These are phyloP conservation scores for Oreochromis mossambicus DNA, from an alignment of 2,797 vertebrate genomes.

Conservation along the genomic window DNA sequence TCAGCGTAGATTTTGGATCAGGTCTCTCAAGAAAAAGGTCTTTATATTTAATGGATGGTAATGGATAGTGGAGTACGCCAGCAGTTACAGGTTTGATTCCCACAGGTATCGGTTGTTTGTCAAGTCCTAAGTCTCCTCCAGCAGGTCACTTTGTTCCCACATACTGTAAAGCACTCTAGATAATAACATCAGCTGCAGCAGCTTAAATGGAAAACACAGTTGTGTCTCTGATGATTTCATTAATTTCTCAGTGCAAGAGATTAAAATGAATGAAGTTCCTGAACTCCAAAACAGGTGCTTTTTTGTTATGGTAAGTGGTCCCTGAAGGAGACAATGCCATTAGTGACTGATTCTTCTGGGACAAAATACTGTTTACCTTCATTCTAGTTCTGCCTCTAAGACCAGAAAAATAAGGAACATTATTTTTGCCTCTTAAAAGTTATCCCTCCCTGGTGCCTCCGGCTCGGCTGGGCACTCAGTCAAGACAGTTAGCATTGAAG, in stretches of 20 bases:
- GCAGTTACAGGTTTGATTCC: neutral
- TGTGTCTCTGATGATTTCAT: constrained; percentile 66
- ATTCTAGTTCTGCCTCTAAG: constrained; percentile 12
- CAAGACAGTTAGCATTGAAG: constrained; percentile 19
- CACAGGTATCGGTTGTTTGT: neutral
- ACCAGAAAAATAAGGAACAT: neutral
- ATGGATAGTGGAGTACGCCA: neutral
- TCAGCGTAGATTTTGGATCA: neutral
- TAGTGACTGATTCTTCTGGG: constrained; percentile 44
- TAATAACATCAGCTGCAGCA: constrained; percentile 40
- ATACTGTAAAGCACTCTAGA: constrained; percentile 26
- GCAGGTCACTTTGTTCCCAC: neutral
- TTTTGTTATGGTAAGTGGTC: constrained; percentile 58
- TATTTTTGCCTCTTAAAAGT: constrained; percentile 35
- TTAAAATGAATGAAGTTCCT: constrained; percentile 59
- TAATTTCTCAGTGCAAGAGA: constrained; percentile 53
- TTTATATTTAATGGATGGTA: neutral
- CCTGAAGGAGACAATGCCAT: constrained; percentile 52
- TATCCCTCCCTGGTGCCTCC: constrained; percentile 9
- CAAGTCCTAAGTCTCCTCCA: constrained; percentile 17
- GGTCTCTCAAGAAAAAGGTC: neutral
- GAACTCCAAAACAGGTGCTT: constrained; percentile 44
- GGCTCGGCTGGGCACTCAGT: constrained; percentile 4
- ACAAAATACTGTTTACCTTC: constrained; percentile 47
- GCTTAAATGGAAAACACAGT: constrained; percentile 45